These are phyloP conservation scores for Eudemis profundana DNA, from an alignment of 2,888 invertebrate genomes.

Conservation along the genomic window DNA sequence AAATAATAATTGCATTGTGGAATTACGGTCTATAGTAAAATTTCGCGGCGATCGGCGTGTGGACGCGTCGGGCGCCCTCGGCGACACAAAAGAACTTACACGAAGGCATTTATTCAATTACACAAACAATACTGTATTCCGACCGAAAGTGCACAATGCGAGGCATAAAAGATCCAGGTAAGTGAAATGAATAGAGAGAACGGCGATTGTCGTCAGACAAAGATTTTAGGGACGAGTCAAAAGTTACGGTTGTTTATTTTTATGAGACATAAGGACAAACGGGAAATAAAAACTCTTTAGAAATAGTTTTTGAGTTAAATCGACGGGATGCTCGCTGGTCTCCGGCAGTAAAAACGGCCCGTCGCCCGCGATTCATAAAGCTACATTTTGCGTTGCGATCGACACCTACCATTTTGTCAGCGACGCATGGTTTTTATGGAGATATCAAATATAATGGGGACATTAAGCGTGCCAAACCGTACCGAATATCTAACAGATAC, in stretches of 20 bases:
- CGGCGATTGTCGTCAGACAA: slow-evolving; percentile 73
- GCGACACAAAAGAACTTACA: slow-evolving; percentile 62
- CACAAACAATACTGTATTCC: slow-evolving; percentile 75
- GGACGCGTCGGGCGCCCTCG: slow-evolving; percentile 54
- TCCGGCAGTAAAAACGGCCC: slow-evolving; percentile 51
- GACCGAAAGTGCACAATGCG: slow-evolving; percentile 78
- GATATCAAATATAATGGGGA: slow-evolving; percentile 56
- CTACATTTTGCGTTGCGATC: slow-evolving; percentile 54
- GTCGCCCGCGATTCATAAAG: slow-evolving; percentile 57
- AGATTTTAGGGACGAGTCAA: slow-evolving; percentile 79
- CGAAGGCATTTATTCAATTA: slow-evolving; percentile 83
- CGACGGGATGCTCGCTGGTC: slow-evolving; percentile 60
- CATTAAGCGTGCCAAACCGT: slow-evolving; percentile 54
- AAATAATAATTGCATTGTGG: slow-evolving; percentile 54
- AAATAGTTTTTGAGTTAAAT: slow-evolving; percentile 63
- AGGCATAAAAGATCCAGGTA: slow-evolving; percentile 72
- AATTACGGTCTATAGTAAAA: slow-evolving; percentile 54
- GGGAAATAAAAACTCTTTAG: slow-evolving; percentile 60
- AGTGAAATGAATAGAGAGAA: slow-evolving; percentile 71
- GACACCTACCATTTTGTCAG: slow-evolving; percentile 58
- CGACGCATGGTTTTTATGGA: slow-evolving; percentile 49
- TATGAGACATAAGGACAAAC: slow-evolving; percentile 56
- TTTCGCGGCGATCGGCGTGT: slow-evolving; percentile 50
- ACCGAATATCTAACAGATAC: slow-evolving; percentile 39
- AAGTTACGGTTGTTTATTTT: slow-evolving; percentile 77